Base-by-base conservation (phyloP, 2,797 vertebrate genomes). In the Craterocephalus amniculus region DNA sequence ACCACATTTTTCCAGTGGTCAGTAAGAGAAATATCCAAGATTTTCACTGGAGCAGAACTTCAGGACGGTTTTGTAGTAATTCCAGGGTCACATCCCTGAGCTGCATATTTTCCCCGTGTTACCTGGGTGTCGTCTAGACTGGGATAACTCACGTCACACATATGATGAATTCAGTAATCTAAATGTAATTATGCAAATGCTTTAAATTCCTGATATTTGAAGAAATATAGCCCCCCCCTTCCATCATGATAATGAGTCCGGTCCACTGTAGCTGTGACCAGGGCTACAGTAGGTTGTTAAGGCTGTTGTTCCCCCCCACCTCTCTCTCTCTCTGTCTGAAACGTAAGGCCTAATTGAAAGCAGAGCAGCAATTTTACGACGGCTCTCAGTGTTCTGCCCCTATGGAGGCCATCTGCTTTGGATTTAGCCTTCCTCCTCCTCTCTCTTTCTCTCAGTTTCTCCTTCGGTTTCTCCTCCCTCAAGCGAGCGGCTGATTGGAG, bases 381-480 rank as follows among this genome's bases (percentile, higher is more conserved):
- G 51, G 73, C 76, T 77, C 68, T 78, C 73, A 22, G 73, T 92
- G 92, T 93, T 94, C 92, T 94, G 90, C 93, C 76, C 56, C 87
- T 91, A 69, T 84, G 83, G 92, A 93, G 85, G 89, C 93, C 95
- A 95, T 95, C 95, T 96, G 96, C 91, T 95, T 95, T 91, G 92
- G 94, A 95, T 96, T 96, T 96, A 84, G 81, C 79, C 81, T 83
- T 88, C 80, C 78, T 76, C 76, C 80, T 84, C 80, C 76, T 67
- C 45, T 67, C 70, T 54, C 76, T 93, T 88, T 88, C 92, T 87
- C 90, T 85, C 71, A 70, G 72, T 83, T 76, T 80, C 76, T 78
- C 76, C 66, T 71, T 83, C 64, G 64, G 52, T 71, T 59, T 77
- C 79, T 70, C 86, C 78, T 58, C 79, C 67, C 84, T 88, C 81